Evolutionary conservation across 1,140 invertebrate genomes (phyloP).

Genomic region (Galleria mellonella): DNA sequence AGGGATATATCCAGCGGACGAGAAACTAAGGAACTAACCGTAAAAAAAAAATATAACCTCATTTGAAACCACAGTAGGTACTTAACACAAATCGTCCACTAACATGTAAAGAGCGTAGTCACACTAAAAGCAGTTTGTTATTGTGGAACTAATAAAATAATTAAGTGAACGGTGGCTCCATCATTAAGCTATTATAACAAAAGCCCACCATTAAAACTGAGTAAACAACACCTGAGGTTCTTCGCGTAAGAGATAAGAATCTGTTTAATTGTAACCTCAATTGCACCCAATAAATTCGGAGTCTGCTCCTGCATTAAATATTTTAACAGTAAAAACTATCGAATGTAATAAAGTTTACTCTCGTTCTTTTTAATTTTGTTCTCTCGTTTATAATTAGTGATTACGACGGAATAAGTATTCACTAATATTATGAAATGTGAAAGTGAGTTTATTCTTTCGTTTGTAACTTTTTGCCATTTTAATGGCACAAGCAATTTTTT

Average conservation of each 20-base stretch:
- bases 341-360: too few species aligned
- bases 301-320: constrained; percentile 1
- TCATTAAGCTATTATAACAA: constrained; percentile 47
- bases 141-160: constrained; percentile 31
- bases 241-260: constrained; percentile 29
- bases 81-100: constrained; percentile 11
- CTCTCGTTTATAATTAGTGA: too few species aligned
- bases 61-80: too few species aligned
- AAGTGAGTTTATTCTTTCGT: too few species aligned
- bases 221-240: constrained; percentile 44
- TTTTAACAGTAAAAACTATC: neutral
- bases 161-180: constrained; percentile 26
- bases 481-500: too few species aligned
- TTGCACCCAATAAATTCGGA: constrained; percentile 30
- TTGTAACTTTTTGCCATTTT: too few species aligned
- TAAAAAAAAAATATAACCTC: too few species aligned
- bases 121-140: constrained; percentile 26
- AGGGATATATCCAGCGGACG: too few species aligned
- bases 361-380: too few species aligned
- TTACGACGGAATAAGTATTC: too few species aligned
- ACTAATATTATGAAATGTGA: too few species aligned
- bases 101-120: constrained; percentile 11
- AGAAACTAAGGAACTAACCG: too few species aligned
- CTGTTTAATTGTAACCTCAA: constrained; percentile 34
- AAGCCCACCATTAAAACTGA: constrained; percentile 41